phyloP scores from a whole-genome alignment of 1,140 invertebrate genomes.

The Neodiprion lecontei region DNA sequence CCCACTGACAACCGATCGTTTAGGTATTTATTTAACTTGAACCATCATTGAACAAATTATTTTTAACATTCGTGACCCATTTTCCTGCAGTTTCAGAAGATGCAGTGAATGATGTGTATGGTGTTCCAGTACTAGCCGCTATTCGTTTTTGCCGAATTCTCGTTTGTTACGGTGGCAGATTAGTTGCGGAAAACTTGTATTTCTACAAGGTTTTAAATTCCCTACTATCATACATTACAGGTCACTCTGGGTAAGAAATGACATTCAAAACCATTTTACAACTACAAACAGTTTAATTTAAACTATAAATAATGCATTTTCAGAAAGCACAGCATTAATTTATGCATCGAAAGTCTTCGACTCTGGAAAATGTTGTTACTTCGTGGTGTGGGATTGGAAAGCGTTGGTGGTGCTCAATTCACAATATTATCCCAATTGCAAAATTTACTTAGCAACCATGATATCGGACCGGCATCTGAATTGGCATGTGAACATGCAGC shows the following conservation, averaged over 20 bases:
- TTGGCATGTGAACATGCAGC: constrained; percentile 51
- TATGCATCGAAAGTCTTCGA: constrained; percentile 52
- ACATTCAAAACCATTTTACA: too few relatives aligned
- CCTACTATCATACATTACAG: constrained; percentile 47
- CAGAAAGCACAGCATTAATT: constrained; percentile 35
- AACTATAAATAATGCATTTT: constrained; percentile 18
- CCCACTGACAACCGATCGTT: constrained; percentile 52
- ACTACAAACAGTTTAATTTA: background rate
- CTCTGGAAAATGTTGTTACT: constrained; percentile 52
- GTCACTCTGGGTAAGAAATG: constrained; percentile 41
- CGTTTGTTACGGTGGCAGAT: constrained; percentile 47
- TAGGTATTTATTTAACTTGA: constrained; percentile 29
- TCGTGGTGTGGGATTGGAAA: constrained; percentile 42
- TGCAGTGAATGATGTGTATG: constrained; percentile 41
- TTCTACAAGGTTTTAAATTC: constrained; percentile 46
- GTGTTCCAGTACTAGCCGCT: constrained; percentile 44
- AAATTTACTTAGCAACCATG: constrained; percentile 42
- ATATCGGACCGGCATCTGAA: constrained; percentile 47
- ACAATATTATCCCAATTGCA: constrained; percentile 46
- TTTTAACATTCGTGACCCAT: background rate
- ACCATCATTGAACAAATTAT: background rate
- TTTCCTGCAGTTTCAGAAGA: constrained; percentile 29
- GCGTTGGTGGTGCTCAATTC: constrained; percentile 40
- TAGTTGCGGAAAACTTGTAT: constrained; percentile 41
- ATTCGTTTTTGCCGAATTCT: constrained; percentile 51